Base-by-base conservation (phyloP, 1,140 invertebrate genomes). In the Gryon sp. region DNA sequence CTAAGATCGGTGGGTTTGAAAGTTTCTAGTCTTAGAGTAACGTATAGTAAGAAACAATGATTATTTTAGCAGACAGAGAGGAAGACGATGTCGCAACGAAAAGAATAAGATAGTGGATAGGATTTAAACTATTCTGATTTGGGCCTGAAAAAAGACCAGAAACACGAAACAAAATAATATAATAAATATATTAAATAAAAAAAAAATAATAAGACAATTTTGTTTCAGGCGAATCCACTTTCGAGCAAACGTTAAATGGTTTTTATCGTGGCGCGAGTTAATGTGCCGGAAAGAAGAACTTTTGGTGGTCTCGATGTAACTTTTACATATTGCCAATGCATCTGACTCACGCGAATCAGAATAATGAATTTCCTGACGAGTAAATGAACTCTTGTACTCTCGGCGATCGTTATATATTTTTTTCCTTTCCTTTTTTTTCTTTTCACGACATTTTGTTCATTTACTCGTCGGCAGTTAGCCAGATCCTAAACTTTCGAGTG, bases 1-100 rank as follows among this genome's bases (percentile, higher is more conserved):
- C 36, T 43, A 59, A 30, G 55, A 76, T 55, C 52, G 59, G 63
- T 52, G 43, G 73, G 73, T 65, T 65, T 76, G 73, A 76, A 76
- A 76, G 73, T 76, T 69, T 76, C 65, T 76, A 76, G 57, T 65
- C 65, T 57, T 76, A 76, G 53, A 41, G 22, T 70, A 70, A 50
- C 46, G 30, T 60, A 66, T 24, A 55, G 22, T 52, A 63, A 76
- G 55, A 57, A 57, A 59, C 40, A 69, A 69, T 68, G 45, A 62
- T 69, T 63, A 69, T 69, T 63, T 63, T 60, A 43, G 18, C 26
- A 52, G 20, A 57, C 18, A 38, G 26, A 40, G 14, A 24, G n/a
- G 2, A 20, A 38, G 30, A 50, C 16, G 12, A n/a, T 24, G 41
- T 14, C 20, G 19, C 38, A 6, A 9, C 11, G 36, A 9, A 15